Percentiles rank a stretch among this genome's conserved stretches.
phyloP scores from a whole-genome alignment of 37 sponge, comb jelly and placozoan genomes.

The Halisarca cf. caerulea region DNA sequence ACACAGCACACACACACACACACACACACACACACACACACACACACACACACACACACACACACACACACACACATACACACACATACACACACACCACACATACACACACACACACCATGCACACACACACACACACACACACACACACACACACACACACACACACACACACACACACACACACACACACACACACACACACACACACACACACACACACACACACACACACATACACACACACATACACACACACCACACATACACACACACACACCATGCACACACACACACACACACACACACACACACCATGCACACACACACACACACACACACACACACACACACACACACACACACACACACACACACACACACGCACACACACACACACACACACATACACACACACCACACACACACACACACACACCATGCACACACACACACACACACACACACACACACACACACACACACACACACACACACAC shows the following conservation, averaged over 20 bases:
- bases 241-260: not conserved
- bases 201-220: too few species aligned
- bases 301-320: too few species aligned
- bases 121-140: conserved; percentile 8
- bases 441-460: conserved; percentile 9
- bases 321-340: not conserved
- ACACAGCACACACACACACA: not conserved
- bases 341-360: conserved; percentile 5
- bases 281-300: not conserved
- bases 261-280: not conserved
- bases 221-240: conserved; percentile 5
- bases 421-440: not conserved
- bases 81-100: too few species aligned
- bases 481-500: not conserved
- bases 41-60: not conserved
- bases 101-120: too few species aligned
- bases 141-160: conserved; percentile 6
- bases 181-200: not conserved
- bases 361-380: conserved; percentile 1
- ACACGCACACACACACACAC: not conserved
- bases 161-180: not conserved
- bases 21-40: conserved; percentile 6
- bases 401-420: too few species aligned
- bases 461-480: conserved; percentile 10
- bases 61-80: too few species aligned